Conservation (phyloP, 2,888 invertebrate genomes). For the Scaeva pyrastri region DNA sequence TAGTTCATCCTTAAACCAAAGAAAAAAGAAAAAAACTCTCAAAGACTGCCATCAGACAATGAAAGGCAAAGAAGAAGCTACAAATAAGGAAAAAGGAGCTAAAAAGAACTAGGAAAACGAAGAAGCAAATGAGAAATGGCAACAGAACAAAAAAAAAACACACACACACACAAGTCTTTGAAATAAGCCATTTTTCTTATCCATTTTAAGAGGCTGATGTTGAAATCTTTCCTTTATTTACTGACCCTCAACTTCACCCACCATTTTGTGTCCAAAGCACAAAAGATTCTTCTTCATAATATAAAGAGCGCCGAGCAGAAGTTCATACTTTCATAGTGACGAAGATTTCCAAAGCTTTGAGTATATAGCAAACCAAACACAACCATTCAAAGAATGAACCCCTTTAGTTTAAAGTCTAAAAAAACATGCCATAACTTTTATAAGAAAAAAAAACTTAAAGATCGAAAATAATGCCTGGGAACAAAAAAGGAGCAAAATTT, state of each 20-base stretch:
- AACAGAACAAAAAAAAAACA: slow-evolving; percentile 10
- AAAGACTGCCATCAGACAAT: slow-evolving; percentile 56
- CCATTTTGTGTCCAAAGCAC: slow-evolving; percentile 34
- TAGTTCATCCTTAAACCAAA: slow-evolving; percentile 73
- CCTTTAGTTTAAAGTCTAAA: too few species aligned
- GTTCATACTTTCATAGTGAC: slow-evolving; percentile 7
- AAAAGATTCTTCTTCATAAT: slow-evolving; percentile 8
- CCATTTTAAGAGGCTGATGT: slow-evolving; percentile 70
- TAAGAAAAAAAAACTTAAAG: slow-evolving; percentile 36
- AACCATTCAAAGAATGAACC: too few species aligned
- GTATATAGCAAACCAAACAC: slow-evolving; percentile 42
- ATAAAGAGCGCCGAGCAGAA: too few species aligned
- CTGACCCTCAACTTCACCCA: slow-evolving; percentile 62
- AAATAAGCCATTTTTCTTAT: slow-evolving; percentile 75
- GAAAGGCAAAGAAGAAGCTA: slow-evolving; percentile 7
- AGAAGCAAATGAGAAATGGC: neutral
- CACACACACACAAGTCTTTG: slow-evolving; percentile 43
- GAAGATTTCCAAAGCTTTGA: slow-evolving; percentile 48
- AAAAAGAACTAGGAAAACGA: neutral
- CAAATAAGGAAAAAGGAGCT: neutral
- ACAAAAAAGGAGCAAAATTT: too few species aligned
- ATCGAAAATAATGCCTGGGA: too few species aligned
- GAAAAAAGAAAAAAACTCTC: slow-evolving; percentile 41
- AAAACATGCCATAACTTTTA: slow-evolving; percentile 59
- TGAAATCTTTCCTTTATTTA: slow-evolving; percentile 69